These are phyloP conservation scores for Heteromyza rotundicornis DNA, from an alignment of 2,888 invertebrate species.

Conservation along the genomic window DNA sequence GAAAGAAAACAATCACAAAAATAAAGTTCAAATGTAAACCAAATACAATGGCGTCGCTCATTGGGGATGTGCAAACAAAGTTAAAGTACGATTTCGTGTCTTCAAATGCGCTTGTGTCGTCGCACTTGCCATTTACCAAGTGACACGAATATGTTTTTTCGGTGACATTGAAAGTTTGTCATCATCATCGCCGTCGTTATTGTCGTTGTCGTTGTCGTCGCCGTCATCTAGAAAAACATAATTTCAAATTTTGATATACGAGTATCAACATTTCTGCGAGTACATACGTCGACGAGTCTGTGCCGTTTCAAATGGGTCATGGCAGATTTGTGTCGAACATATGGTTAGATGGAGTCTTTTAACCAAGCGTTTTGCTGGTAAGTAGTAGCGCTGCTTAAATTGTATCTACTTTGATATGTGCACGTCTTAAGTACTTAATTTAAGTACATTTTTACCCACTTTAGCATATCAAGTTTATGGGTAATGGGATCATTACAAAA, in stretches of 20 bases:
- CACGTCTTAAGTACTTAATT: too few species aligned
- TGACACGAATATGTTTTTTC: neutral
- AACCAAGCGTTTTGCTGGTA: too few species aligned
- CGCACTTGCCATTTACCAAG: neutral
- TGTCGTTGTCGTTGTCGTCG: too few species aligned
- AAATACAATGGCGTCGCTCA: too few species aligned
- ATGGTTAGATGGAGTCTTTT: too few species aligned
- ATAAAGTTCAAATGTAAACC: too few species aligned
- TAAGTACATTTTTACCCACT: too few species aligned
- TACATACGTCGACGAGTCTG: neutral
- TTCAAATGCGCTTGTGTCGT: neutral
- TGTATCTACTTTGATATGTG: too few species aligned
- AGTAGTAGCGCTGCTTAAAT: too few species aligned
- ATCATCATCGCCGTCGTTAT: too few species aligned
- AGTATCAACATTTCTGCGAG: neutral
- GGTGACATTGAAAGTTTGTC: slow-evolving; percentile 1
- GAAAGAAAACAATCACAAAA: neutral
- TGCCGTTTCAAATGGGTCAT: neutral
- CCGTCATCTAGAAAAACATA: neutral
- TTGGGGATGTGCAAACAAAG: neutral
- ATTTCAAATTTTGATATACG: neutral
- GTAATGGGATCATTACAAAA: too few species aligned
- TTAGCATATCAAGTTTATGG: too few species aligned
- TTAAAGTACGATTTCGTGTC: neutral
- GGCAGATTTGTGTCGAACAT: neutral